Base-by-base conservation (phyloP, 2,113 vertebrate species). In the Thymallus thymallus region DNA sequence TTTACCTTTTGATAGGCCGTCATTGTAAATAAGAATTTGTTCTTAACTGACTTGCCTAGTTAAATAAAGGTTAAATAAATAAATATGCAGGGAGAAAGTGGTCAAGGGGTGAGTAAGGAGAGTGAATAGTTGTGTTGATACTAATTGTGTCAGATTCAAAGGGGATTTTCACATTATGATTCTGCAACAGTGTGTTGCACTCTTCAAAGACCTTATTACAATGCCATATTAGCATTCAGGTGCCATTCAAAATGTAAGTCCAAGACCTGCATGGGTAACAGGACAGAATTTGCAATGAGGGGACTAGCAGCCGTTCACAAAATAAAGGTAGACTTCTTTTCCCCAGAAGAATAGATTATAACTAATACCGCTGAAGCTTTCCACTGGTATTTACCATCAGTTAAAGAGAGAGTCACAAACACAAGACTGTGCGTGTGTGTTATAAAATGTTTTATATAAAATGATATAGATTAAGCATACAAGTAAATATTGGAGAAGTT, bases 201-300 rank as follows among this genome's bases (percentile, higher is more conserved):
- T 92, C 88, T 85, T 92, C 86, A 95, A 94, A 95, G 87, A 73
- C 84, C 73, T 74, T 89, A 92, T 92, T 92, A 91, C 86, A 93
- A 92, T 80, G 80, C 71, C 76, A 60, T 85, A 91, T 94, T 94
- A 93, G 91, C 91, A 95, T 90, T 94, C 91, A 94, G 86, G 86
- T 91, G 87, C 88, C 91, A 89, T 93, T 94, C 91, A 91, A 80
- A 81, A 83, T 78, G 68, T 73, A 75, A 84, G 89, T 85, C 85
- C 89, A 84, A 84, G 90, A 93, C 91, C 92, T 94, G 82, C 86
- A 90, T 90, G 88, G 90, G 79, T 90, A 93, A 91, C 86, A 90
- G 92, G 90, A 86, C 85, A 82, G 78, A 89, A 90, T 94, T 91
- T 91, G 83, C 82, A 77, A 84, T 64, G 65, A 87, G 90, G 79